These are phyloP conservation scores for Crepidodera aurea DNA, from an alignment of 2,888 invertebrate species.

Conservation along the genomic window DNA sequence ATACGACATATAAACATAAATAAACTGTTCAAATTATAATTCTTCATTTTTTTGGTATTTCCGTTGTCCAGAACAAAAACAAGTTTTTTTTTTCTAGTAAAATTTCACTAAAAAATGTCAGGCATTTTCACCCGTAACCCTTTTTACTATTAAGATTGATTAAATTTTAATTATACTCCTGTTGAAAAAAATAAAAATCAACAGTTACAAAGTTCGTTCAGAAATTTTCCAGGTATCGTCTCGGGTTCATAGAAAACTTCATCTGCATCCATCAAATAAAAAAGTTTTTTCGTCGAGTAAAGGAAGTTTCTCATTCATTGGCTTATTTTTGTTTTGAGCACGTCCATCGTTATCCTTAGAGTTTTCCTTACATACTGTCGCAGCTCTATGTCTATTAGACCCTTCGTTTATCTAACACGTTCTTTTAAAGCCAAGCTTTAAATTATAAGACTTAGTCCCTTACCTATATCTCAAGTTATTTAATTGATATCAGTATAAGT, in stretches of 20 bases:
- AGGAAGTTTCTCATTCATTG: slow-evolving; percentile 39
- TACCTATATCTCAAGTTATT: no score
- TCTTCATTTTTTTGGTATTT: no score
- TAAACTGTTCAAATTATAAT: no score
- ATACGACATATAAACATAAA: no score
- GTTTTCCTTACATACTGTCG: slow-evolving; percentile 41
- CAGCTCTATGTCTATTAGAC: slow-evolving; percentile 45
- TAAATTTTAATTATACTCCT: no score
- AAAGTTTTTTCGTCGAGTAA: slow-evolving; percentile 29
- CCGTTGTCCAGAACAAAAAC: no score
- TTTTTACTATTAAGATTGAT: no score
- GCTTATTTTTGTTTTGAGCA: slow-evolving; percentile 42
- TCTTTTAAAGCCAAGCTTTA: slow-evolving; percentile 31
- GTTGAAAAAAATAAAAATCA: background rate
- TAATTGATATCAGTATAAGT: no score
- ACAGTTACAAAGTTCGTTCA: background rate
- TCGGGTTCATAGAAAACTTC: slow-evolving; percentile 14
- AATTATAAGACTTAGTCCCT: slow-evolving; percentile 16
- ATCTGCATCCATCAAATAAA: slow-evolving; percentile 36
- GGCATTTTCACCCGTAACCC: no score
- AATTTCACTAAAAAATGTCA: no score
- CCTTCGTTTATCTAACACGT: slow-evolving; percentile 44
- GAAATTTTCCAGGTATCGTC: slow-evolving; percentile 6
- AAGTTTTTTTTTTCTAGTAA: no score
- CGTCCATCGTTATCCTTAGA: slow-evolving; percentile 45